Evolutionary conservation across 2,113 vertebrate genomes (phyloP).

Genomic region (Podiceps cristatus): DNA sequence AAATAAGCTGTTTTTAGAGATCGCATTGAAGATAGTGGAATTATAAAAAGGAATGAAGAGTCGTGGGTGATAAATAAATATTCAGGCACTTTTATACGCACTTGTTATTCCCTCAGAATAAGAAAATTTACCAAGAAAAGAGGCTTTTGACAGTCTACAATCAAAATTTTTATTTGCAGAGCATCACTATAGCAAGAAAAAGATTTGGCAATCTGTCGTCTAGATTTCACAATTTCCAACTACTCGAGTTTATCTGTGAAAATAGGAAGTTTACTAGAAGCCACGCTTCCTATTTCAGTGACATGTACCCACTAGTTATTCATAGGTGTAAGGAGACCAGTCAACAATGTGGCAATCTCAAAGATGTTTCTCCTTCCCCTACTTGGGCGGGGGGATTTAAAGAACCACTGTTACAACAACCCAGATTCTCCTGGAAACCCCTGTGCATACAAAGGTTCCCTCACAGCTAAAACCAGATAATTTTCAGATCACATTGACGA

Average conservation of each 20-base stretch:
- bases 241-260: background rate
- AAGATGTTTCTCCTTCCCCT: background rate
- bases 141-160: background rate
- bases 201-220: background rate
- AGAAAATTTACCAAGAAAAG: background rate
- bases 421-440: background rate
- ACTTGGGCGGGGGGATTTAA: background rate
- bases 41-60: background rate
- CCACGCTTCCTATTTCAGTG: slow-evolving; percentile 29
- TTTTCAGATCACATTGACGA: background rate
- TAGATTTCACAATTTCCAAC: slow-evolving; percentile 34
- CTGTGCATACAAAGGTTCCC: background rate
- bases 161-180: background rate
- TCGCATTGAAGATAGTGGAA: background rate
- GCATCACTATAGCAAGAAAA: background rate
- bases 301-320: background rate
- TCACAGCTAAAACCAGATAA: background rate
- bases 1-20: background rate
- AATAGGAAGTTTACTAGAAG: slow-evolving; percentile 25
- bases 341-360: background rate
- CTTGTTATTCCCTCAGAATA: background rate
- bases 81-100: background rate
- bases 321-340: background rate
- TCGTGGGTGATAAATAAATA: background rate
- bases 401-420: background rate